Base-by-base conservation (phyloP, 2,113 vertebrate species). In the Dryoscopus gambensis region DNA sequence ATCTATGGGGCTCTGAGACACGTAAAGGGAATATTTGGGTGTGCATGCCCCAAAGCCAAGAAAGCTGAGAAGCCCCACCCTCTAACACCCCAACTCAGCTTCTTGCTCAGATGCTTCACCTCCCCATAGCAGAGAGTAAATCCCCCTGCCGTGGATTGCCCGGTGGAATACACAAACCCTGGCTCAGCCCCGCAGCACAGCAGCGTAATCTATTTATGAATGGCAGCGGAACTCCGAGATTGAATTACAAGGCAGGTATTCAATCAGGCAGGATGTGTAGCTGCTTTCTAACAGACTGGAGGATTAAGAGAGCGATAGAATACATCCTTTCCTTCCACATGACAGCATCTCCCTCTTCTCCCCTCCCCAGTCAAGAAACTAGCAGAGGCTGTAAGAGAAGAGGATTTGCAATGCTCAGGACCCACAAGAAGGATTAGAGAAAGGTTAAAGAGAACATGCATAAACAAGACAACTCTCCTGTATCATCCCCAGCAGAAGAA, bases 231-330 rank as follows among this genome's bases (percentile, higher is more conserved):
- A 93, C 94, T 92, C 81, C 19, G 6, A 62, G 90, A 97, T 91
- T 92, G 90, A 97, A 93, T 96, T 97, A 97, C 57, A 5, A 95
- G 84, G 94, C 87, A 95, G 92, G 95, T 95, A 96, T 95, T 97
- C 93, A 91, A 96, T 96, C 95, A 92, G 88, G 55, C 95, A 90
- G 94, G 92, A 97, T 77, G 84, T 23, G 83, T 83, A 84, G 79
- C 93, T 92, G 82, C 90, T 79, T 92, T 87, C 77, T 79, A 89
- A 75, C 82, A 85, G 82, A 52, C 73, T 50, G 59, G 46, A 80
- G 86, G 92, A 95, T 97, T 96, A 96, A 49, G 74, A 74, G 62
- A 89, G 82, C 10, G 0, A 83, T 88, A 86, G 88, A 59, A 94
- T 84, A 91, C 78, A 78, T 20, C 77, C 55, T 90, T 76, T 35